Conservation (phyloP, 2,888 invertebrate genomes). For the Alitta virens region DNA sequence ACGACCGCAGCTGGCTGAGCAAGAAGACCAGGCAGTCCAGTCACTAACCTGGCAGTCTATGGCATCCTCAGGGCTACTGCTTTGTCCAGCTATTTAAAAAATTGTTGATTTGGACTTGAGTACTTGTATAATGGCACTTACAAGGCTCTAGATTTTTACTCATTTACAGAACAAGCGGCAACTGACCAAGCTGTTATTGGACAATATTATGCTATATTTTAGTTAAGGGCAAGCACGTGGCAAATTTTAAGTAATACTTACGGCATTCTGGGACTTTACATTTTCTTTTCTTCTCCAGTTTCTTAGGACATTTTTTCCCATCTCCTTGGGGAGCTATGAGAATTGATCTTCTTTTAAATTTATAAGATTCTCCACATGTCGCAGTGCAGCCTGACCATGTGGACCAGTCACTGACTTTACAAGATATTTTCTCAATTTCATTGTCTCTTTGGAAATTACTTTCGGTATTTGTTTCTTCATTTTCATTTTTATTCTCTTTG, state of each 20-base stretch:
- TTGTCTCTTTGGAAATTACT: too few relatives aligned
- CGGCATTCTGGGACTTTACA: not conserved
- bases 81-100: too few relatives aligned
- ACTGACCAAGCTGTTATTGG: too few relatives aligned
- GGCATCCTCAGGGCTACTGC: not conserved
- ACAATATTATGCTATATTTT: too few relatives aligned
- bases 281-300: not conserved
- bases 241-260: too few relatives aligned
- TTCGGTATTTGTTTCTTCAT: too few relatives aligned
- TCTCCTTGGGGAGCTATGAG: not conserved
- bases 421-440: constrained; percentile 12
- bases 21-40: constrained; percentile 82
- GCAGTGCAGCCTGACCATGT: constrained; percentile 81
- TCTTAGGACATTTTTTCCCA: not conserved
- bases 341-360: not conserved
- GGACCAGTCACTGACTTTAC: constrained; percentile 66
- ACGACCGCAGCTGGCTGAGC: constrained; percentile 76
- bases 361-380: constrained; percentile 66
- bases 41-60: constrained; percentile 43
- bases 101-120: too few relatives aligned
- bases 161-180: too few relatives aligned
- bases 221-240: too few relatives aligned
- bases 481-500: too few relatives aligned
- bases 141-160: too few relatives aligned
- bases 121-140: too few relatives aligned